Conservation (phyloP, 2,113 vertebrate species). For the Bujurquina vittata region DNA sequence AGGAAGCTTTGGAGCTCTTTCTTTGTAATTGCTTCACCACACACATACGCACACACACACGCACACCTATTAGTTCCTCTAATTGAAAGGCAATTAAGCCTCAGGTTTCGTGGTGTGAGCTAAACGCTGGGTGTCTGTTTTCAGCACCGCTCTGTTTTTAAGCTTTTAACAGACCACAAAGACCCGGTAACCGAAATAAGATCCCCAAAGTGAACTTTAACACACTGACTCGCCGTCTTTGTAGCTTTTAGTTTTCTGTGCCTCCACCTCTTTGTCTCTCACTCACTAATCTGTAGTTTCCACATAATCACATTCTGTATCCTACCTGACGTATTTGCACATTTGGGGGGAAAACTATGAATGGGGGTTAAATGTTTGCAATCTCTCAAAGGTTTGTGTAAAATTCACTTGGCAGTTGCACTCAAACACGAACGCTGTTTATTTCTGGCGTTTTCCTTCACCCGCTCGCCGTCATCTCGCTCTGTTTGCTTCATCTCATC, state of each 20-base stretch:
- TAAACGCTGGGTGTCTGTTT: conserved; percentile 73
- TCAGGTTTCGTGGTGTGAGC: conserved; percentile 77
- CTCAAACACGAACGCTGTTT: not conserved
- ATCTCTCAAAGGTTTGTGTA: not conserved
- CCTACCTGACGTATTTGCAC: not conserved
- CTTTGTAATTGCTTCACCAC: conserved; percentile 42
- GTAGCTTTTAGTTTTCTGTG: conserved; percentile 1
- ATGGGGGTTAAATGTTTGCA: not conserved
- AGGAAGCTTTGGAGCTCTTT: conserved; percentile 54
- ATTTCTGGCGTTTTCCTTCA: not conserved
- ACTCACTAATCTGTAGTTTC: not conserved
- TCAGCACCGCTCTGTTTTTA: conserved; percentile 63
- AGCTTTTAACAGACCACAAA: conserved; percentile 76
- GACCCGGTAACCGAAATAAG: conserved; percentile 64
- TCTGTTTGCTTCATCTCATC: conserved; percentile 7
- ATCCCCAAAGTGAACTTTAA: conserved; percentile 59
- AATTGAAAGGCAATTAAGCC: conserved; percentile 82
- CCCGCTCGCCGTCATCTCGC: not conserved
- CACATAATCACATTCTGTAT: not conserved
- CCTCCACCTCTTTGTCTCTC: not conserved
- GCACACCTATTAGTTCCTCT: conserved; percentile 71
- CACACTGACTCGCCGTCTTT: conserved; percentile 19
- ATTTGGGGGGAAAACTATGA: not conserved
- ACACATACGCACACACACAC: conserved; percentile 17
- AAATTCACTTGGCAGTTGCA: not conserved